Percentiles rank a stretch among this genome's conserved stretches.
phyloP scores from a whole-genome alignment of 2,888 invertebrate species.

The Xylocampa areola region DNA sequence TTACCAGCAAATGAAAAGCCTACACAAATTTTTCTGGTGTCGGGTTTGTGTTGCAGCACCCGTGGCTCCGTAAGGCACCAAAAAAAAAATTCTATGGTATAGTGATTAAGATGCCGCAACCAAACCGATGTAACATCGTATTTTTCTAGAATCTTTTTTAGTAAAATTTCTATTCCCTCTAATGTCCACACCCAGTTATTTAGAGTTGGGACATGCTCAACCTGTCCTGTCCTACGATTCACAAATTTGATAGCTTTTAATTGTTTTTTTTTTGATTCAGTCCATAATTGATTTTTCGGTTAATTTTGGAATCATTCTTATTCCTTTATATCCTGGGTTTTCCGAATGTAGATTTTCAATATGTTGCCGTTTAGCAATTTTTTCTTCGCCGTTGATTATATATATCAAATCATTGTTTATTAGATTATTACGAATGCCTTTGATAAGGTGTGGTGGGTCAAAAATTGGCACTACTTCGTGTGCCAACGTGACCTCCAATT shows the following conservation, averaged over 20 bases:
- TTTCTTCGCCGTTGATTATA: too few relatives aligned
- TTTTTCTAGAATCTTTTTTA: not conserved
- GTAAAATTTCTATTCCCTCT: conserved; percentile 3
- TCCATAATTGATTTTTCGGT: conserved; percentile 1
- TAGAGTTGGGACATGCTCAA: conserved; percentile 3
- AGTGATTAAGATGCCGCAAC: conserved; percentile 12
- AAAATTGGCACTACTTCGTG: conserved; percentile 39
- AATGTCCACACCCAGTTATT: conserved; percentile 11
- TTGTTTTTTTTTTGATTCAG: conserved; percentile 2
- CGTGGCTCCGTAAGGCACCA: not conserved
- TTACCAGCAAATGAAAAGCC: not conserved
- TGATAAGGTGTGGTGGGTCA: conserved; percentile 43
- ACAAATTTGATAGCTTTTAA: conserved; percentile 8
- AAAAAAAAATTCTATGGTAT: not conserved
- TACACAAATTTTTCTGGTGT: not conserved
- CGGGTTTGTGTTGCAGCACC: not conserved
- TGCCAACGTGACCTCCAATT: conserved; percentile 14
- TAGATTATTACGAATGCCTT: conserved; percentile 42
- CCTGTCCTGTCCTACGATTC: not conserved
- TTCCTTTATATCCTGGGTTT: too few relatives aligned
- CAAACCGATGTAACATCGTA: conserved; percentile 13
- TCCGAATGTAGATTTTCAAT: too few relatives aligned
- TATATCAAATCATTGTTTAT: too few relatives aligned
- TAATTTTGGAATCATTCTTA: too few relatives aligned
- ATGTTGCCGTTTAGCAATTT: too few relatives aligned